Conservation (phyloP, 2,888 invertebrate genomes). For the Pammene aurita region DNA sequence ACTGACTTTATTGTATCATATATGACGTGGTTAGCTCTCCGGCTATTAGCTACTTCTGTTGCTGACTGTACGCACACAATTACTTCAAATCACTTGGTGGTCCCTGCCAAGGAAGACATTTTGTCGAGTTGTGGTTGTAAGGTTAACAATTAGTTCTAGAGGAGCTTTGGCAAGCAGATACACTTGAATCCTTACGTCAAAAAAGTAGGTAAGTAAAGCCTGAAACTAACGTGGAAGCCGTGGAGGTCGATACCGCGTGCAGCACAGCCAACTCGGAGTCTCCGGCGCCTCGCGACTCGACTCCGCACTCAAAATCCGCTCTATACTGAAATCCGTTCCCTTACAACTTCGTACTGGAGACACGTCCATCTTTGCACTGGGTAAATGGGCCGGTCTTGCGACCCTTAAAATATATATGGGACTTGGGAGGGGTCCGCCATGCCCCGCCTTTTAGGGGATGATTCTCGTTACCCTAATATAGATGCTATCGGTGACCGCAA, state of each 20-base stretch:
- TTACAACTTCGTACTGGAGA: constrained; percentile 63
- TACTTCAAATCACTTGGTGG: too few species aligned
- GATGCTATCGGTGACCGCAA: constrained; percentile 66
- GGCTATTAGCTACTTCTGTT: too few species aligned
- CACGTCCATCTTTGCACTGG: constrained; percentile 63
- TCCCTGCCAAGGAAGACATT: too few species aligned
- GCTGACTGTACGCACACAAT: too few species aligned
- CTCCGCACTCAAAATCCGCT: constrained; percentile 83
- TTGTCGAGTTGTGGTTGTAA: too few species aligned
- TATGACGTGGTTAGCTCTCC: too few species aligned
- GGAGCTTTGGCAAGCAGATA: too few species aligned
- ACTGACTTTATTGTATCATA: too few species aligned
- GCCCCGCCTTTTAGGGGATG: constrained; percentile 59
- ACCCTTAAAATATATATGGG: constrained; percentile 51
- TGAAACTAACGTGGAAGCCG: constrained; percentile 85
- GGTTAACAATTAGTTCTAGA: too few species aligned
- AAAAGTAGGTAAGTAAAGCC: neutral
- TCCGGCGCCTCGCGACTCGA: constrained; percentile 53
- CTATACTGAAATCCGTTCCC: constrained; percentile 83
- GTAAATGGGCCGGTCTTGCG: constrained; percentile 43
- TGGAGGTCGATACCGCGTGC: constrained; percentile 89
- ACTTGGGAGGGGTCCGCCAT: constrained; percentile 50
- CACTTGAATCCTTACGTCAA: too few species aligned
- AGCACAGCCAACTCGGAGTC: constrained; percentile 85
- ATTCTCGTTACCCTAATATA: constrained; percentile 48